These are phyloP conservation scores for Saccostrea glomerata DNA, from an alignment of 1,140 invertebrate species.

Conservation along the genomic window DNA sequence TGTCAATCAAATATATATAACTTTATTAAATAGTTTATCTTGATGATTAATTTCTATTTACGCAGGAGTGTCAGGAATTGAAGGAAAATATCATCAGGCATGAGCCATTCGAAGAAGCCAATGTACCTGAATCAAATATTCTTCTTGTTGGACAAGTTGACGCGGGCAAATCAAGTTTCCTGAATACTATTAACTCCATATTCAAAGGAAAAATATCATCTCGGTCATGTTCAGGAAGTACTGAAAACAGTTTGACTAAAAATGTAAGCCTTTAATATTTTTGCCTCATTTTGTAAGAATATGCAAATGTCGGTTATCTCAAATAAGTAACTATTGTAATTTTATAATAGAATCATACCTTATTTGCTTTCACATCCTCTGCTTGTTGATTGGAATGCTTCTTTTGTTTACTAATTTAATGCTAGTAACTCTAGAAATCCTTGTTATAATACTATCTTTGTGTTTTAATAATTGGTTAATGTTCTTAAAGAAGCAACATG, in stretches of 20 bases:
- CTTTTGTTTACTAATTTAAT: no score
- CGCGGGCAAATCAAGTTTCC: constrained; percentile 64
- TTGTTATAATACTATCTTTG: no score
- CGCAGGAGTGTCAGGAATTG: background rate
- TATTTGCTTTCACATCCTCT: background rate
- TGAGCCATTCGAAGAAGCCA: constrained; percentile 43
- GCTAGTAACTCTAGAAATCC: no score
- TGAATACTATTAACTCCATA: constrained; percentile 62
- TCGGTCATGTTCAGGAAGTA: constrained; percentile 53
- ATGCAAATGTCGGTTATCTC: background rate
- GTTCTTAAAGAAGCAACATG: no score
- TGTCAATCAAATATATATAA: no score
- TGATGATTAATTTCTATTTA: background rate
- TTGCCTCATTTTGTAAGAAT: background rate
- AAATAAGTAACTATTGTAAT: no score
- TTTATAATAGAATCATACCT: no score
- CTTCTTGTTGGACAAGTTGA: constrained; percentile 59
- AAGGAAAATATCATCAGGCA: constrained; percentile 34
- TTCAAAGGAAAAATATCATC: constrained; percentile 54
- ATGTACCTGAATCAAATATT: constrained; percentile 49
- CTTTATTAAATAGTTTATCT: no score
- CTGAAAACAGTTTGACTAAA: constrained; percentile 60
- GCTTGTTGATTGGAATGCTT: no score
- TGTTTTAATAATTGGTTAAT: no score
- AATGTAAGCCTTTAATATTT: constrained; percentile 47